Conservation (phyloP, 2,888 invertebrate species). For the Proisotoma minuta region DNA sequence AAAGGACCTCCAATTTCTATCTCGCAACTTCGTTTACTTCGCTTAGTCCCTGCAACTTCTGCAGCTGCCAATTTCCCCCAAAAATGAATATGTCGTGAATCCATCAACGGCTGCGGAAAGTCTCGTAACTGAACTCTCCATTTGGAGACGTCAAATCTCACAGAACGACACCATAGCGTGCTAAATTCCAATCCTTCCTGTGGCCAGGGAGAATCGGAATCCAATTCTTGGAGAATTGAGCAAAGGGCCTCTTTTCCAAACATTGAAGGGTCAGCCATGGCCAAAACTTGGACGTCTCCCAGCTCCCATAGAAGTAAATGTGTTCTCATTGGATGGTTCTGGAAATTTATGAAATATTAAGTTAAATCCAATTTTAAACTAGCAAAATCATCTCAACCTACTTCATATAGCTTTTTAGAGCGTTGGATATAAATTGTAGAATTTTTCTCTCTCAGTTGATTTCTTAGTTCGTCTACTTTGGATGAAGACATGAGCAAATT, state of each 20-base stretch:
- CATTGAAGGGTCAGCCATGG: conserved; percentile 79
- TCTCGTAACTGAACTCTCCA: conserved; percentile 88
- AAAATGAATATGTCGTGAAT: conserved; percentile 73
- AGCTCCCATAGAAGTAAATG: conserved; percentile 83
- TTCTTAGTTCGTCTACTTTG: conserved; percentile 83
- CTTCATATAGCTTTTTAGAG: conserved; percentile 66
- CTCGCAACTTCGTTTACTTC: conserved; percentile 68
- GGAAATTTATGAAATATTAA: neutral
- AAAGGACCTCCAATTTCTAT: conserved; percentile 82
- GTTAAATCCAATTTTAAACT: neutral
- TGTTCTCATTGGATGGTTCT: conserved; percentile 60
- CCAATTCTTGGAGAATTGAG: conserved; percentile 70
- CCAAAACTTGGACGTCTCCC: conserved; percentile 65
- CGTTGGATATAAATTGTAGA: conserved; percentile 94
- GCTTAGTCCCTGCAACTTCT: conserved; percentile 71
- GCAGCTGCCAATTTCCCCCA: conserved; percentile 89
- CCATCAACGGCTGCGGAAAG: conserved; percentile 88
- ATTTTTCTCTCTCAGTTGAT: conserved; percentile 79
- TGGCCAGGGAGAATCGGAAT: conserved; percentile 86
- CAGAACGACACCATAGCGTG: conserved; percentile 87
- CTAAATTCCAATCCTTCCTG: conserved; percentile 82
- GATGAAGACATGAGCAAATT: conserved; percentile 76
- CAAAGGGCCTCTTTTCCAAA: conserved; percentile 75
- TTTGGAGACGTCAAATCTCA: conserved; percentile 73
- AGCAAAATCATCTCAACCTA: neutral